Conservation (phyloP, 30 jellyfish, hydroid and myxozoan genomes). For the Aurelia sp. region DNA sequence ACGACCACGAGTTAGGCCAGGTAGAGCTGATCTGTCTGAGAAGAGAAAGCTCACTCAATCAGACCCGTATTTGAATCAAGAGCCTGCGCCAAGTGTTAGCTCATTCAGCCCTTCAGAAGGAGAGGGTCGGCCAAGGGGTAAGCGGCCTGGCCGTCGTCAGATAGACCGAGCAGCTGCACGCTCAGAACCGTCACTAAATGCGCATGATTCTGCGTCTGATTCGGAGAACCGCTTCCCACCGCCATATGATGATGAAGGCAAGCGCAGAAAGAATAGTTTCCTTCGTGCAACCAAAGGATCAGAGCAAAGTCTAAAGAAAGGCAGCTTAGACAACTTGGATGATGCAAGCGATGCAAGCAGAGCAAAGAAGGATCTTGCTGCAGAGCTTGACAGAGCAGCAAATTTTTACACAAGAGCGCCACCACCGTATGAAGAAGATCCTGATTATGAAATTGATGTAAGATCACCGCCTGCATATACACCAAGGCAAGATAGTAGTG, state of each 20-base stretch:
- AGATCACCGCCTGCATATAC: conserved; percentile 94
- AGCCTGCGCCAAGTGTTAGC: conserved; percentile 57
- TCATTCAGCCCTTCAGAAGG: conserved; percentile 72
- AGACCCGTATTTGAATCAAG: conserved; percentile 86
- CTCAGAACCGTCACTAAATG: conserved; percentile 88
- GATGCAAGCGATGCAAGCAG: conserved; percentile 33
- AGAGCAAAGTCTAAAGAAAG: conserved; percentile 59
- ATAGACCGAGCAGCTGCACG: conserved; percentile 88
- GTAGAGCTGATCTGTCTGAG: conserved; percentile 87
- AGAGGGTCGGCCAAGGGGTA: conserved; percentile 44
- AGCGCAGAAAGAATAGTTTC: conserved; percentile 89
- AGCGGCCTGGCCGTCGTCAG: conserved; percentile 87
- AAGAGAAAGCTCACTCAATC: conserved; percentile 90
- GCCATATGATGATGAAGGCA: conserved; percentile 60
- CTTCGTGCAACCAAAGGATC: conserved; percentile 91
- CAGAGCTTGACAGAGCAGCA: conserved; percentile 82
- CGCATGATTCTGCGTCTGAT: conserved; percentile 68
- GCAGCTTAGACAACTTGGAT: conserved; percentile 59
- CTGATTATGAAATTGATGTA: conserved; percentile 72
- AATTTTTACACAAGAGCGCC: conserved; percentile 90
- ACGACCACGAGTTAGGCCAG: conserved; percentile 77
- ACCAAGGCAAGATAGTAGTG: conserved; percentile 77
- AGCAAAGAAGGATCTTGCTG: conserved; percentile 87
- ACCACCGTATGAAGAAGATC: conserved; percentile 88
- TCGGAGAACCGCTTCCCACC: conserved; percentile 82